Evolutionary conservation across 2,113 vertebrate genomes (phyloP).

Genomic region (Empidonax traillii): DNA sequence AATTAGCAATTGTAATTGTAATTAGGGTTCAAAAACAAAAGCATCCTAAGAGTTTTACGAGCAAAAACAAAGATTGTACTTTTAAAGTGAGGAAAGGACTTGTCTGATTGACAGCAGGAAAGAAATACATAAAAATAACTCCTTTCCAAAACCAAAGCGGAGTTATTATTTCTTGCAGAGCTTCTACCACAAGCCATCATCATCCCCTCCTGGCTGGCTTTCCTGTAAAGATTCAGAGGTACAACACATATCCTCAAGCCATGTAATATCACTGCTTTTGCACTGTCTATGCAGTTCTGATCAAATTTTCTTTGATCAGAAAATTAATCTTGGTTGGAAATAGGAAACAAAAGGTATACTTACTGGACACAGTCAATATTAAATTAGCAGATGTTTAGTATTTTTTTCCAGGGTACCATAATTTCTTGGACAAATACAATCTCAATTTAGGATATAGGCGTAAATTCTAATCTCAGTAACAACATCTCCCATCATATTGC

Average conservation of each 20-base stretch:
- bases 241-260: constrained; percentile 24
- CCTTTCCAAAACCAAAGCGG: constrained; percentile 15
- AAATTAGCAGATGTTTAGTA: constrained; percentile 19
- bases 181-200: constrained; percentile 46
- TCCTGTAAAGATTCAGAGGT: constrained; percentile 25
- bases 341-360: constrained; percentile 18
- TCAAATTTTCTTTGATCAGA: constrained; percentile 51
- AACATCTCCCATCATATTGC: not conserved
- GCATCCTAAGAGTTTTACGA: not conserved
- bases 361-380: not conserved
- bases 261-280: constrained; percentile 20
- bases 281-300: constrained; percentile 14
- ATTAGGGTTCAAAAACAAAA: not conserved
- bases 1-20: not conserved
- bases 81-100: not conserved
- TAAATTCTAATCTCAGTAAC: constrained; percentile 33
- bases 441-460: not conserved
- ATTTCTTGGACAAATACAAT: not conserved
- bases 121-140: constrained; percentile 47
- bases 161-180: constrained; percentile 50
- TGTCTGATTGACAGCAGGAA: constrained; percentile 11
- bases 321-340: constrained; percentile 43
- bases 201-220: constrained; percentile 28
- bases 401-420: not conserved
- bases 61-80: not conserved